Evolutionary conservation across 2,888 invertebrate genomes (phyloP).

Genomic region (Pilophorus perplexus): DNA sequence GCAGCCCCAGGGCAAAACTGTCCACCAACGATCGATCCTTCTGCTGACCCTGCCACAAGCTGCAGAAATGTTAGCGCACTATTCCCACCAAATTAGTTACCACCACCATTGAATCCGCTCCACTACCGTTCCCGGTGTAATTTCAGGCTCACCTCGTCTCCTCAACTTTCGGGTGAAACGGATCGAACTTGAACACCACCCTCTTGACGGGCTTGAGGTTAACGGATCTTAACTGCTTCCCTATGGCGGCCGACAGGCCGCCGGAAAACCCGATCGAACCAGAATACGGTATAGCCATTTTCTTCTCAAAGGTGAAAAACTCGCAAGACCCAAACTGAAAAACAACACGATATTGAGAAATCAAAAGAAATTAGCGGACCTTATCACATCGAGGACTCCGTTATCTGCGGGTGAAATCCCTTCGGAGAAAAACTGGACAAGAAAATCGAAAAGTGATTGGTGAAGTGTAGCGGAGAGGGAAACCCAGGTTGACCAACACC

Average conservation of each 20-base stretch:
- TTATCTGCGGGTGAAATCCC: slow-evolving; percentile 2
- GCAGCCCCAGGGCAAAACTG: no score
- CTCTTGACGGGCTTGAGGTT: slow-evolving; percentile 77
- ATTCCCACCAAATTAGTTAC: no score
- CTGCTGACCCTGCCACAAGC: no score
- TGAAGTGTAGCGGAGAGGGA: no score
- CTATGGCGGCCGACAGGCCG: slow-evolving; percentile 70
- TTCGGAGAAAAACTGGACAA: neutral
- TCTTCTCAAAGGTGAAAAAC: no score
- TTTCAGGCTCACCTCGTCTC: slow-evolving; percentile 59
- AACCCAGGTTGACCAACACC: no score
- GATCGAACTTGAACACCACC: slow-evolving; percentile 78
- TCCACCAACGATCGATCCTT: no score
- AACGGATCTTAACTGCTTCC: slow-evolving; percentile 66
- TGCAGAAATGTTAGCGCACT: no score
- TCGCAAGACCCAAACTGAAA: no score
- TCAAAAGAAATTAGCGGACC: slow-evolving; percentile 12
- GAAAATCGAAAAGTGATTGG: neutral
- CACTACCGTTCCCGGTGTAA: neutral
- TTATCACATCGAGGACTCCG: slow-evolving; percentile 2
- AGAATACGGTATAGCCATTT: slow-evolving; percentile 35
- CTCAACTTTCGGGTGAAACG: slow-evolving; percentile 70
- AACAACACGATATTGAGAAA: neutral
- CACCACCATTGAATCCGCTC: no score
- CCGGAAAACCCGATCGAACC: slow-evolving; percentile 53